These are phyloP conservation scores for Ardeotis arabs DNA, from an alignment of 2,113 vertebrate species.

Conservation along the genomic window DNA sequence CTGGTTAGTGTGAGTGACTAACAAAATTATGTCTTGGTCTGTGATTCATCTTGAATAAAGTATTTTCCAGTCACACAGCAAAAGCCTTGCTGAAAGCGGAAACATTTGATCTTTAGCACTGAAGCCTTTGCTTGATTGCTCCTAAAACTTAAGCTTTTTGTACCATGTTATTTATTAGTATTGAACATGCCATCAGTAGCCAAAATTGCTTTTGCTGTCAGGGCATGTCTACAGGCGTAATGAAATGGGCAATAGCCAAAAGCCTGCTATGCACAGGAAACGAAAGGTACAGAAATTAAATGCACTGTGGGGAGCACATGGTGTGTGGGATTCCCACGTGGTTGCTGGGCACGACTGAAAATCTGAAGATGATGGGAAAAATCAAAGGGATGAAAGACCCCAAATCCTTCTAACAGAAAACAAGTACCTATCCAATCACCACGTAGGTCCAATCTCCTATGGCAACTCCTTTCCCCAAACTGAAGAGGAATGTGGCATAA, in stretches of 20 bases:
- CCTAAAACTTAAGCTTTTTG: slow-evolving; percentile 11
- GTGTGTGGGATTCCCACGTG: not conserved
- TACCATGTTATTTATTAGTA: slow-evolving; percentile 11
- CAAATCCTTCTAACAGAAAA: not conserved
- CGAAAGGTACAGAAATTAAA: not conserved
- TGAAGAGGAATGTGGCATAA: not conserved
- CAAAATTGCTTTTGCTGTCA: not conserved
- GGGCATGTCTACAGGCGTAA: not conserved
- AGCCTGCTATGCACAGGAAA: not conserved
- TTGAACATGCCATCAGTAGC: not conserved
- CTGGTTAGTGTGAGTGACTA: slow-evolving; percentile 63
- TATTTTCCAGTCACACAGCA: slow-evolving; percentile 72
- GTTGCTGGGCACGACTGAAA: not conserved
- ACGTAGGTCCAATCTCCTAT: not conserved
- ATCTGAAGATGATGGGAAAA: not conserved
- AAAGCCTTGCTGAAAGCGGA: slow-evolving; percentile 50
- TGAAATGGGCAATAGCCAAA: not conserved
- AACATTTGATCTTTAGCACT: slow-evolving; percentile 56
- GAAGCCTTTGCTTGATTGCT: not conserved
- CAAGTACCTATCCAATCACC: not conserved
- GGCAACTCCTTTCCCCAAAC: not conserved
- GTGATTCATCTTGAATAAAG: slow-evolving; percentile 73
- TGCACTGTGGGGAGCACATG: not conserved
- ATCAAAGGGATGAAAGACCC: not conserved
- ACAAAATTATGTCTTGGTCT: slow-evolving; percentile 45